These are phyloP conservation scores for Prolemur simus DNA, from an alignment of 2,113 vertebrate genomes.

Conservation along the genomic window DNA sequence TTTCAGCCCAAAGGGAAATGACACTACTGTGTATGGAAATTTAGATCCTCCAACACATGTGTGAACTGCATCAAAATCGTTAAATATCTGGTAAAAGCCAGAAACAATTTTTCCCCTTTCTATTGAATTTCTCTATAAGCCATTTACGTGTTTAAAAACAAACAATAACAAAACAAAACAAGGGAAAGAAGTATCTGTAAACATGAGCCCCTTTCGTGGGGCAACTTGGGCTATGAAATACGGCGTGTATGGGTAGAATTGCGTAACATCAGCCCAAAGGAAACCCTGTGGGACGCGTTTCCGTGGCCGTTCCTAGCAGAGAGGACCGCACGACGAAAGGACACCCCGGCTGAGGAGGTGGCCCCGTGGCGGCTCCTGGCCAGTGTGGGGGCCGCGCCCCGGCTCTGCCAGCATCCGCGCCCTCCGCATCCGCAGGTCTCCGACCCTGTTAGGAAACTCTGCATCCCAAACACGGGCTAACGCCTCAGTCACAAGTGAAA, in stretches of 20 bases:
- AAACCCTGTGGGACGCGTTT: not conserved
- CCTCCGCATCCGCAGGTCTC: not conserved
- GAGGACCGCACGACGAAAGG: not conserved
- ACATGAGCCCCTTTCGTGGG: not conserved
- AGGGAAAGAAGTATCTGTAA: not conserved
- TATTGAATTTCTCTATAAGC: not conserved
- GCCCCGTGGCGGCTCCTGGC: not conserved
- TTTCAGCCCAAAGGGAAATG: not conserved
- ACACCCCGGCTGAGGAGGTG: not conserved
- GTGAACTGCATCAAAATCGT: not conserved
- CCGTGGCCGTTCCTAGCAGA: not conserved
- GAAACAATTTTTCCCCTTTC: not conserved
- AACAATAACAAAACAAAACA: not conserved
- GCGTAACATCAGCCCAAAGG: not conserved
- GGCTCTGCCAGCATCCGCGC: not conserved
- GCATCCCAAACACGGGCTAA: not conserved
- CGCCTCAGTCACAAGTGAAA: not conserved
- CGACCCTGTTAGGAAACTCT: not conserved
- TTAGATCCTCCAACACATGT: not conserved
- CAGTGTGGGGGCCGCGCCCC: not conserved
- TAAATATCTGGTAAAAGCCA: not conserved
- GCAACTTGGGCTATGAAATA: not conserved
- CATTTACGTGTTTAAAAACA: not conserved
- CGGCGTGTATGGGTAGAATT: not conserved
- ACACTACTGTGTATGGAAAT: not conserved